phyloP scores from a whole-genome alignment of 2,797 vertebrate species.

The Otolemur crassicaudatus region DNA sequence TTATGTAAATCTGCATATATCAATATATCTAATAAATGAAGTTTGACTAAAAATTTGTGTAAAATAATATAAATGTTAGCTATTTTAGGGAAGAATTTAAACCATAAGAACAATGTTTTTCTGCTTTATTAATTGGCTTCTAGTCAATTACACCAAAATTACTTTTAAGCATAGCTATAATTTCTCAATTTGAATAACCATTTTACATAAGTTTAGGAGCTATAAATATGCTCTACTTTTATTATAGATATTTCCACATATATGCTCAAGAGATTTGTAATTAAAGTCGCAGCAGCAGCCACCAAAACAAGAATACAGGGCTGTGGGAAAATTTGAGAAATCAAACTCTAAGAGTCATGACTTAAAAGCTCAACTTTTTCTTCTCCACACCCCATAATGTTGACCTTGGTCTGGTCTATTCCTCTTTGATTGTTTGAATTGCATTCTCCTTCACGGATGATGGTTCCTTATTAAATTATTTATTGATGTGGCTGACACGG shows the following conservation, averaged over 20 bases:
- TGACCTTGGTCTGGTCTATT: slow-evolving; percentile 88
- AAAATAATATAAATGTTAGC: background rate
- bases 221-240: slow-evolving; percentile 65
- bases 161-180: slow-evolving; percentile 58
- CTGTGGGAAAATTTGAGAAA: slow-evolving; percentile 79
- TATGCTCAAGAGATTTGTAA: slow-evolving; percentile 53
- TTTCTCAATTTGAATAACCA: slow-evolving; percentile 55
- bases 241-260: slow-evolving; percentile 41
- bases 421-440: slow-evolving; percentile 88
- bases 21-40: slow-evolving; percentile 37
- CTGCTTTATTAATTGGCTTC: slow-evolving; percentile 56
- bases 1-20: background rate
- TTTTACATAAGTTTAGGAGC: slow-evolving; percentile 50
- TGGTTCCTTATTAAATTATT: slow-evolving; percentile 95
- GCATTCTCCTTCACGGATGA: slow-evolving; percentile 88
- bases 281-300: slow-evolving; percentile 50
- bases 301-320: slow-evolving; percentile 26
- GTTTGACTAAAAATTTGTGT: background rate
- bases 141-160: slow-evolving; percentile 37
- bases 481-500: slow-evolving; percentile 92
- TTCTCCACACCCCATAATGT: slow-evolving; percentile 81
- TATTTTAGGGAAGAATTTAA: slow-evolving; percentile 58
- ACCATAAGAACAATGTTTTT: background rate
- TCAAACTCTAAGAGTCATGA: slow-evolving; percentile 84
- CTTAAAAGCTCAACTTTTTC: slow-evolving; percentile 85